Base-by-base conservation (phyloP, 1,140 invertebrate genomes). In the Dendroctonus ponderosae region DNA sequence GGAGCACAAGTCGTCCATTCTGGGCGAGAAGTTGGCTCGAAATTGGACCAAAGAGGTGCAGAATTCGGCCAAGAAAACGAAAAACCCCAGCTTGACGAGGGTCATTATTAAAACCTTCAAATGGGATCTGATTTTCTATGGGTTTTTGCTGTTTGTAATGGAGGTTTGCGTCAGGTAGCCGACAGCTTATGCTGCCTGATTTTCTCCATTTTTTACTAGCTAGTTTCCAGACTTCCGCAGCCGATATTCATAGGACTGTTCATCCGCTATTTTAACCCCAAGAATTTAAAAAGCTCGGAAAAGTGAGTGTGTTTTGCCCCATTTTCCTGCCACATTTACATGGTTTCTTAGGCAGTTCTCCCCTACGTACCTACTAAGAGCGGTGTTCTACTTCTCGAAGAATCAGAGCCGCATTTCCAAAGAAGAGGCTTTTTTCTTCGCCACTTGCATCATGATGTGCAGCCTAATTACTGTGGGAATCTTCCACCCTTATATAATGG, bases 401-500 rank as follows among this genome's bases (percentile, higher is more conserved):
- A 63, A 72, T 46, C 78, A 78, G 65, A 72, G 74, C 66, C 70
- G 74, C 2, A 77, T 85, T 38, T 70, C 78, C 2, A 80, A 78
- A 75, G 76, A 76, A 0, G 83, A 86, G 68, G 85, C 85, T 0
- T 83, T 84, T 61, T 82, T 87, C 64, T 88, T 82, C 76, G 83
- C 84, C 2, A 77, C 75, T 37, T 86, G 82, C 0, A 82, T 92
- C 7, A 81, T 87, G 37, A 64, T 88, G 5, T 72, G 72, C 48
- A 70, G 58, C 51, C 53, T 70, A 8, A 67, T 72, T 38, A 52
- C 66, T 0, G 62, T 73, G 9, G 62, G 69, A 26, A 67, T 53
- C 3, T 62, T 68, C 6, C 89, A 93, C 79, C 86, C 87, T 0
- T 88, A 87, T 69, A 87, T 92, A 78, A 88, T 91, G 76, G 84